Percentiles rank a stretch among this genome's conserved stretches.
These are phyloP conservation scores for Melanostoma mellinum DNA, from an alignment of 2,888 invertebrate species.

Conservation along the genomic window DNA sequence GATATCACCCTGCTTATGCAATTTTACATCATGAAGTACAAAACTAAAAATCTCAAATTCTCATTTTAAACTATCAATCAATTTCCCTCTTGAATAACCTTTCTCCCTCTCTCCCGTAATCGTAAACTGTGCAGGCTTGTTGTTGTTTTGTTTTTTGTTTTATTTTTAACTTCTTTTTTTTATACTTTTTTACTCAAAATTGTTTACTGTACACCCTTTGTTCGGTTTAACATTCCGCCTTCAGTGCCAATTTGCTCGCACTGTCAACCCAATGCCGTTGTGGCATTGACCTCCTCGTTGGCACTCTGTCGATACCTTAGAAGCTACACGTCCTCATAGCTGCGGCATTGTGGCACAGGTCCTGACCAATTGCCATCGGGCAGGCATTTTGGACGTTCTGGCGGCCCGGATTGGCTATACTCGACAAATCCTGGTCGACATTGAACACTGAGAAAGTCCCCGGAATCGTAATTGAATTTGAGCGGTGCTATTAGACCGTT, in stretches of 20 bases:
- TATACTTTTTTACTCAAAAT: conserved; percentile 6
- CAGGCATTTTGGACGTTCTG: conserved; percentile 85
- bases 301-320: conserved; percentile 71
- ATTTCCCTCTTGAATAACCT: conserved; percentile 54
- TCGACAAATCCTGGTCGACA: conserved; percentile 87
- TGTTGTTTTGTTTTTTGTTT: conserved; percentile 49
- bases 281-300: conserved; percentile 62
- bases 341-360: conserved; percentile 86
- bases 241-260: conserved; percentile 68
- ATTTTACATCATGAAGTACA: conserved; percentile 69
- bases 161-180: conserved; percentile 17
- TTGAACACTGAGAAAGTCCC: conserved; percentile 87
- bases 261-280: conserved; percentile 65
- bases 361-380: conserved; percentile 88
- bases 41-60: conserved; percentile 71
- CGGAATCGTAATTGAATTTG: conserved; percentile 89
- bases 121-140: conserved; percentile 33
- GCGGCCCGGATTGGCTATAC: conserved; percentile 82
- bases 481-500: conserved; percentile 88
- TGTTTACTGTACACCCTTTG: conserved; percentile 47
- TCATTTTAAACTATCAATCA: conserved; percentile 64
- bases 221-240: conserved; percentile 58
- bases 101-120: conserved; percentile 47
- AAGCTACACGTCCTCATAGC: conserved; percentile 85
- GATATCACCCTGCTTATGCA: conserved; percentile 78